A percentile compares a stretch with the other conserved stretches of the same genome.
phyloP scores from a whole-genome alignment of 2,797 vertebrate species.

The Gallirallus australis region DNA sequence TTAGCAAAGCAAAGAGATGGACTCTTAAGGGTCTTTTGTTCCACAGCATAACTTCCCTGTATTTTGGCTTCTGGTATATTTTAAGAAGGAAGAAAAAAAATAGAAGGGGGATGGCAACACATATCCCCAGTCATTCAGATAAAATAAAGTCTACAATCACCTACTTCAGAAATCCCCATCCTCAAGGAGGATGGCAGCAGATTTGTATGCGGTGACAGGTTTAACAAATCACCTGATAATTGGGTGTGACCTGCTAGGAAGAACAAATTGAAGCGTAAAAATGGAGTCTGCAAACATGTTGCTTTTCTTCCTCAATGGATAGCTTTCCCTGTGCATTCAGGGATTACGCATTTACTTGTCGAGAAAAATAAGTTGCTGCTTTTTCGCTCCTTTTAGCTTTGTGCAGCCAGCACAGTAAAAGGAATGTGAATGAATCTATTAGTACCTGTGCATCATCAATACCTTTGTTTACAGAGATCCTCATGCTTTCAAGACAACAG shows the following conservation, averaged over 20 bases:
- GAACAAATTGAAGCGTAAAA: constrained; percentile 29
- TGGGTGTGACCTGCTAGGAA: background rate
- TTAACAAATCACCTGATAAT: constrained; percentile 55
- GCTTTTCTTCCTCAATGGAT: background rate
- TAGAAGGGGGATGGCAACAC: background rate
- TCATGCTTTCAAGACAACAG: background rate
- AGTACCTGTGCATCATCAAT: background rate
- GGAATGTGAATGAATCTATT: background rate
- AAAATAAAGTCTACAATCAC: background rate
- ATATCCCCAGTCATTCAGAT: background rate
- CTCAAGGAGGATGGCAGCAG: background rate
- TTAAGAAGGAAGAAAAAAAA: background rate
- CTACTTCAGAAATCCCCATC: background rate
- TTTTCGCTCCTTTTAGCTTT: constrained; percentile 2
- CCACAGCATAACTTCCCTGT: background rate
- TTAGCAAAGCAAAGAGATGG: constrained; percentile 1
- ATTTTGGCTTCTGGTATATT: background rate
- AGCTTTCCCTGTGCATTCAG: background rate
- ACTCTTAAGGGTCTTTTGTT: background rate
- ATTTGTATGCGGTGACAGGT: constrained; percentile 12
- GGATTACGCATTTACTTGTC: background rate
- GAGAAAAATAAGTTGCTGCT: background rate
- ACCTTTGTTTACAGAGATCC: background rate
- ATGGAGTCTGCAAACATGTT: constrained; percentile 22
- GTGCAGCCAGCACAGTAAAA: background rate